Base-by-base conservation (phyloP, 2,113 vertebrate genomes). In the Phyllopteryx taeniolatus region DNA sequence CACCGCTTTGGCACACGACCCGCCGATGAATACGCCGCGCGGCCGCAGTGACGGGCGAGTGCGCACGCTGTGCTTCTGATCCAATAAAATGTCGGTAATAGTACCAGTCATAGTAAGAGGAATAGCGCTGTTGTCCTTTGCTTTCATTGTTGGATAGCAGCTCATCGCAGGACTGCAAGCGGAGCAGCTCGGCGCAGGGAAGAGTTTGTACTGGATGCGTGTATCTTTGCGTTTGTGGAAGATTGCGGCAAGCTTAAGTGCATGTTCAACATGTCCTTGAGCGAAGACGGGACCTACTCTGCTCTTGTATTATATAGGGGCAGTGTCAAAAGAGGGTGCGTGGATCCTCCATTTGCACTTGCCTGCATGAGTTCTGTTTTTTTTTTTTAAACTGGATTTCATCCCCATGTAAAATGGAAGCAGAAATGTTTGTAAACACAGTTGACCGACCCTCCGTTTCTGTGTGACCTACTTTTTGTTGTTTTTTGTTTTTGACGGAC, bases 11-110 rank as follows among this genome's bases (percentile, higher is more conserved):
- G 79, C 81, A 88, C 73, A 75, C 70, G 71, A 14, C 73, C 47
- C 43, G 31, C 61, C 61, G 4, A 80, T 84, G 85, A 89, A 86
- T 84, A 86, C 86, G 81, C 79, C 84, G 67, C 80, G 70, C 46
- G 43, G 71, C 78, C 31, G 71, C 73, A 65, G 56, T 56, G 70
- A 81, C 54, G 81, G 73, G 75, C 68, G 67, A 79, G 77, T 72
- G 80, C 68, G 72, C 67, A 74, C 39, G 69, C 64, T 61, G 71
- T 70, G 70, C 72, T 77, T 69, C 12, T 64, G 42, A 9, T 10
- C 31, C 68, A 68, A 63, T 19, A 70, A 79, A 78, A 70, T 57
- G 46, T 67, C 74, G 75, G 75, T 1, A 74, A 70, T 78, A 70
- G 62, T 51, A 77, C 74, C 68, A 6, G 73, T 78, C n/a, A 5